Conservation (phyloP, 2,797 vertebrate species). For the Spheniscus humboldti region DNA sequence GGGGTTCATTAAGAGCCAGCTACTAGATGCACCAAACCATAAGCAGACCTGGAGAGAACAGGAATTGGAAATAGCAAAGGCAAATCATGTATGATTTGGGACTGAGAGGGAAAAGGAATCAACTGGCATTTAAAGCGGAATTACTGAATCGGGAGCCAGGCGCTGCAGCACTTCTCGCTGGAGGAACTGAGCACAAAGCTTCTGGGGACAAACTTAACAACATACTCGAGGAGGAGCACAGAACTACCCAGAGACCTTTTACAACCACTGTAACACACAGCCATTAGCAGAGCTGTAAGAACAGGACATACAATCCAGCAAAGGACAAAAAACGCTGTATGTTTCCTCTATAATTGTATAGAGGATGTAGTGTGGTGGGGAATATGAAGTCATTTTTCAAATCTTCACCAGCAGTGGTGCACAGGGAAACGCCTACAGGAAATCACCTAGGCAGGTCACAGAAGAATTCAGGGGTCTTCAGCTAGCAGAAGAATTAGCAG, state of each 20-base stretch:
- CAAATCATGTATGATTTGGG: background rate
- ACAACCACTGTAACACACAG: background rate
- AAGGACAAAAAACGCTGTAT: fast-evolving
- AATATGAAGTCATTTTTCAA: background rate
- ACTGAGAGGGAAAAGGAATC: background rate
- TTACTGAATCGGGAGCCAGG: background rate
- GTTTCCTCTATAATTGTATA: background rate
- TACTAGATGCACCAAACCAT: background rate
- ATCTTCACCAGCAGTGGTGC: background rate
- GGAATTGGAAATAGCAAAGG: background rate
- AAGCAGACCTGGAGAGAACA: background rate
- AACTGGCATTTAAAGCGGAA: background rate
- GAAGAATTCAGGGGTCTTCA: background rate
- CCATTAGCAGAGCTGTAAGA: background rate
- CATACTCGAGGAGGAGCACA: background rate
- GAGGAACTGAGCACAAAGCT: background rate
- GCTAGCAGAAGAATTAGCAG: background rate
- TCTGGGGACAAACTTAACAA: background rate
- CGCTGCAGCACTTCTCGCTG: background rate
- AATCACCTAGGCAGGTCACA: background rate
- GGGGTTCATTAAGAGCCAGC: fast-evolving
- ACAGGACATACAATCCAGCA: background rate
- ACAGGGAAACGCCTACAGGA: background rate
- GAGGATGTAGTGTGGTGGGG: no score
- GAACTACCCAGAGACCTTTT: background rate